Percentiles rank a stretch among this genome's conserved stretches.
These are phyloP conservation scores for Lithophane leautieri DNA, from an alignment of 2,888 invertebrate species.

Conservation along the genomic window DNA sequence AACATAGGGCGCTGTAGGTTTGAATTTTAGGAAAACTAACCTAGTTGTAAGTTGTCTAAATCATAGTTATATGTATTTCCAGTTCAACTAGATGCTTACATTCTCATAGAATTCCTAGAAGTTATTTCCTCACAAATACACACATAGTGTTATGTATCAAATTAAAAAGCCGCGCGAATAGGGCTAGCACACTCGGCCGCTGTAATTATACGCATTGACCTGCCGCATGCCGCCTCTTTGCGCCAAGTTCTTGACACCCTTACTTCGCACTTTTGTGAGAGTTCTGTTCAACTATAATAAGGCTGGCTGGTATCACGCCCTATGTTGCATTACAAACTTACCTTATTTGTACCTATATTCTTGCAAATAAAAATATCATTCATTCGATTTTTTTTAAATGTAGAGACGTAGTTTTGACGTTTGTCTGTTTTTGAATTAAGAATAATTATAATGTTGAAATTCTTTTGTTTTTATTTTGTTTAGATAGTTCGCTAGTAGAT, in stretches of 20 bases:
- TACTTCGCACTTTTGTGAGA: conserved; percentile 57
- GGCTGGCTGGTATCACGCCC: conserved; percentile 44
- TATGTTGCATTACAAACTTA: conserved; percentile 15
- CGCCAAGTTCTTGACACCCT: conserved; percentile 65
- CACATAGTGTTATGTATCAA: conserved; percentile 53
- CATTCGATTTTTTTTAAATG: too few relatives aligned
- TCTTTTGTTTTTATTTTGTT: not conserved
- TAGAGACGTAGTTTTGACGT: not conserved
- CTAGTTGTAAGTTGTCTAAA: not conserved
- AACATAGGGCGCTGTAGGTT: not conserved
- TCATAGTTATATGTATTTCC: not conserved
- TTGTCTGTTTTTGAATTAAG: conserved; percentile 19
- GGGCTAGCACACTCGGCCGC: conserved; percentile 23
- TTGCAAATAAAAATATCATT: too few relatives aligned
- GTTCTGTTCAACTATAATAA: conserved; percentile 54
- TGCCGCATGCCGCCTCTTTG: conserved; percentile 54
- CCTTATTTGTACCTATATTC: too few relatives aligned
- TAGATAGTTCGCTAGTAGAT: not conserved
- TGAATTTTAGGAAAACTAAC: not conserved
- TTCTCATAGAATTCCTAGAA: not conserved
- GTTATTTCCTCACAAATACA: not conserved
- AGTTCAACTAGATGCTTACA: not conserved
- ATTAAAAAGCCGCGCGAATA: conserved; percentile 57
- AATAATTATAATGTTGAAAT: not conserved
- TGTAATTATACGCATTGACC: conserved; percentile 69